A percentile compares a stretch with the other conserved stretches of the same genome.
phyloP scores from a whole-genome alignment of 2,888 invertebrate genomes.

The Lithophane leautieri region DNA sequence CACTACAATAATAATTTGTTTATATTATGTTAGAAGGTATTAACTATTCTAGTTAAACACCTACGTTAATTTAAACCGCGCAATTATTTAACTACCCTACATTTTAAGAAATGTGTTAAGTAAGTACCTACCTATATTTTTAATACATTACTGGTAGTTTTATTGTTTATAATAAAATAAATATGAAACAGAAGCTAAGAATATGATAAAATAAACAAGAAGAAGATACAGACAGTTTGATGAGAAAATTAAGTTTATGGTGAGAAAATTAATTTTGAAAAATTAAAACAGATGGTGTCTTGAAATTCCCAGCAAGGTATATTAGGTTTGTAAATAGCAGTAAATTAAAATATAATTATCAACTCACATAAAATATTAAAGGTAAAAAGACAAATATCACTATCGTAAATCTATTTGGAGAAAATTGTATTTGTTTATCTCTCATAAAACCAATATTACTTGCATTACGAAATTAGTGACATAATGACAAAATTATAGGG shows the following conservation, averaged over 20 bases:
- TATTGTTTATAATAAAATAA: background rate
- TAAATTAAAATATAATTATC: constrained; percentile 23
- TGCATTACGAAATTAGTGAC: no score
- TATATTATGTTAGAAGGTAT: constrained; percentile 19
- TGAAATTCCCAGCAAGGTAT: constrained; percentile 23
- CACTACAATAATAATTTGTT: constrained; percentile 29
- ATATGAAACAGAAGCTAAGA: constrained; percentile 7
- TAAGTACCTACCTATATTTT: constrained; percentile 4
- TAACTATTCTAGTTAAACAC: constrained; percentile 23
- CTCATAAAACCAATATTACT: background rate
- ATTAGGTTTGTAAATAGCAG: background rate
- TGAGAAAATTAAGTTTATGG: background rate
- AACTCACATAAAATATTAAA: constrained; percentile 2
- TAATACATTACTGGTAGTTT: constrained; percentile 35
- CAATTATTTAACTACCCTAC: constrained; percentile 21
- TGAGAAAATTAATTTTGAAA: background rate
- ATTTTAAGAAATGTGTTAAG: constrained; percentile 21
- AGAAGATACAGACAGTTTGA: background rate
- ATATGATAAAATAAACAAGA: background rate
- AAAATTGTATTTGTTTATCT: constrained; percentile 29
- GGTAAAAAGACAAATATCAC: constrained; percentile 25
- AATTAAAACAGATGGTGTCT: background rate
- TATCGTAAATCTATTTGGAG: constrained; percentile 9
- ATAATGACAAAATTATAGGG: no score
- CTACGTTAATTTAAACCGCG: constrained; percentile 28